Percentiles rank a stretch among this genome's conserved stretches.
Conservation (phyloP, 2,113 vertebrate species). For the Catagonus wagneri region DNA sequence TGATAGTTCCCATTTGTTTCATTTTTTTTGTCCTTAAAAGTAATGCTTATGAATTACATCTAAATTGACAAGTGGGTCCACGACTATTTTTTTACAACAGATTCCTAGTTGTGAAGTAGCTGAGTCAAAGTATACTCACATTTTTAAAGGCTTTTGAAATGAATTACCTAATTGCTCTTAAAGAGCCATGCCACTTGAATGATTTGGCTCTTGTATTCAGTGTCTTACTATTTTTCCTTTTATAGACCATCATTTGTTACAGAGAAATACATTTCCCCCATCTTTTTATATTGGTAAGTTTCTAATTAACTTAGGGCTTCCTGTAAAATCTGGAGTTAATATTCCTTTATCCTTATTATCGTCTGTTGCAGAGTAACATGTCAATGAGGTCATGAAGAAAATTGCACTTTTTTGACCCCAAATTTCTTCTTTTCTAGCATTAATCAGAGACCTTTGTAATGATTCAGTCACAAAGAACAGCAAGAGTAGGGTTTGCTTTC, state of each 20-base stretch:
- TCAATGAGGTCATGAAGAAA: background rate
- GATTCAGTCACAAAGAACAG: background rate
- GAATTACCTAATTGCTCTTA: background rate
- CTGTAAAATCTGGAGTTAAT: background rate
- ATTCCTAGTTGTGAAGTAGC: background rate
- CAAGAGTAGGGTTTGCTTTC: background rate
- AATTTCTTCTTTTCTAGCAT: background rate
- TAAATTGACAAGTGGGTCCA: background rate
- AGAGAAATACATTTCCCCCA: background rate
- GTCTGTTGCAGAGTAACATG: background rate
- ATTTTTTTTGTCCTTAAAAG: background rate
- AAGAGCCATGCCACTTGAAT: background rate
- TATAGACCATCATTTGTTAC: background rate
- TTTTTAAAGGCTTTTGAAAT: conserved; percentile 26
- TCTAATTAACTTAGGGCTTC: background rate
- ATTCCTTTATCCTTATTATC: background rate
- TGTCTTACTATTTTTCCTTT: background rate
- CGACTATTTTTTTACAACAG: background rate
- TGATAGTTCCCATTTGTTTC: background rate
- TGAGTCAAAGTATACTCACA: background rate
- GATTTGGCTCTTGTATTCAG: background rate
- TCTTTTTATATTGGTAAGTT: background rate
- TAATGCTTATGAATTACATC: background rate
- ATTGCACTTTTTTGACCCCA: background rate
- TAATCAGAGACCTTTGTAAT: background rate